These are phyloP conservation scores for Dipodomys merriami DNA, from an alignment of 2,113 vertebrate species.

Conservation along the genomic window DNA sequence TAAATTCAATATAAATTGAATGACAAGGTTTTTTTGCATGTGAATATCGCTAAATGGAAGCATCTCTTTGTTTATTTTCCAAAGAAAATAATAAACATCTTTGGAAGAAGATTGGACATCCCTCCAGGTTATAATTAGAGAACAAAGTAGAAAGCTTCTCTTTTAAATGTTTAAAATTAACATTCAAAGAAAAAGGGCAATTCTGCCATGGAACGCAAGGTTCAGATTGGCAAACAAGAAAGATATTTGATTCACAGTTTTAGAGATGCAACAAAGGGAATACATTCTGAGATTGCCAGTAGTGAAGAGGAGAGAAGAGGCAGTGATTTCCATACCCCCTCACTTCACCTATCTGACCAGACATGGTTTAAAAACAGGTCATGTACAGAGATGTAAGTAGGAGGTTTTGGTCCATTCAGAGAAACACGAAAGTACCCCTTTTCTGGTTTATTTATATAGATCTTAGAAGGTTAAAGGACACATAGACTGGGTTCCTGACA, in stretches of 20 bases:
- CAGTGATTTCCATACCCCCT: neutral
- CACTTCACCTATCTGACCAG: too few species aligned
- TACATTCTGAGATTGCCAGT: neutral
- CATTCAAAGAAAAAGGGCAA: neutral
- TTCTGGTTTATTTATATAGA: neutral
- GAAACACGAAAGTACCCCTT: accelerated
- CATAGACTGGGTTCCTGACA: neutral
- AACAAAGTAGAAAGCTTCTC: neutral
- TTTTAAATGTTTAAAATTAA: conserved; percentile 43
- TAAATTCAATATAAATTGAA: conserved; percentile 67
- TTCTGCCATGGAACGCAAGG: neutral
- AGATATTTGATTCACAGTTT: neutral
- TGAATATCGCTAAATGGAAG: neutral
- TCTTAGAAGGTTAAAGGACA: neutral
- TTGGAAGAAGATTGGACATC: neutral
- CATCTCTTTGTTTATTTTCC: conserved; percentile 36
- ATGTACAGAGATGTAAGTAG: neutral
- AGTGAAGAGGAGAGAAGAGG: neutral
- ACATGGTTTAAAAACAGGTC: neutral
- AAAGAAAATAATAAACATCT: conserved; percentile 60
- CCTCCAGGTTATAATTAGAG: neutral
- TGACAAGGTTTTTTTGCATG: neutral
- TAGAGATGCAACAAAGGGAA: neutral
- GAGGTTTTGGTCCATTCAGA: neutral
- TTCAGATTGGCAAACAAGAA: conserved; percentile 15